These are phyloP conservation scores for Drosophila paranaensis DNA, from an alignment of 2,888 invertebrate genomes.

Conservation along the genomic window DNA sequence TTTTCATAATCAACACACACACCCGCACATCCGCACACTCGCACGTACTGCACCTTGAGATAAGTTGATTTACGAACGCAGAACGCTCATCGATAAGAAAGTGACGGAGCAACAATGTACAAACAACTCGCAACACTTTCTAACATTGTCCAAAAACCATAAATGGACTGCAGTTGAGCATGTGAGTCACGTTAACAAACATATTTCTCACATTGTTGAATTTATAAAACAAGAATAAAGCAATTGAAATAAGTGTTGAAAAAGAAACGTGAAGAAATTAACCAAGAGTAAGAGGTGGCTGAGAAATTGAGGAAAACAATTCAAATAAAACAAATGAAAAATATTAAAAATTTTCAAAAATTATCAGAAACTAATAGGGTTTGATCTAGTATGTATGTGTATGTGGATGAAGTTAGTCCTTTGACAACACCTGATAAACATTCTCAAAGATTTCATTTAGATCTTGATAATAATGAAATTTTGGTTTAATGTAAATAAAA, in stretches of 20 bases:
- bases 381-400: too few species aligned
- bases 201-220: conserved; percentile 17
- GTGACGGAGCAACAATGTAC: conserved; percentile 13
- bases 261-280: conserved; percentile 45
- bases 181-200: conserved; percentile 64
- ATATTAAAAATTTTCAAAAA: background rate
- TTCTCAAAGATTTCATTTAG: background rate
- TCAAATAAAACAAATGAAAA: background rate
- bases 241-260: conserved; percentile 33
- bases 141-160: conserved; percentile 18
- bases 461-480: background rate
- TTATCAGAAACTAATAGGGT: too few species aligned
- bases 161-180: conserved; percentile 27
- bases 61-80: conserved; percentile 39
- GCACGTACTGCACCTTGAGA: conserved; percentile 19
- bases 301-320: background rate
- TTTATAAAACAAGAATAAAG: conserved; percentile 19
- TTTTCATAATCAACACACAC: conserved; percentile 56
- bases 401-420: background rate
- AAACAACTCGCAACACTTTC: conserved; percentile 47
- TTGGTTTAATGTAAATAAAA: background rate
- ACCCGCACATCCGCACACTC: conserved; percentile 5
- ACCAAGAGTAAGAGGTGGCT: background rate
- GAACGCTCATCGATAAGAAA: conserved; percentile 51
- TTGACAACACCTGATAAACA: background rate